These are phyloP conservation scores for Brevimyrus niger DNA, from an alignment of 2,113 vertebrate species.

Conservation along the genomic window DNA sequence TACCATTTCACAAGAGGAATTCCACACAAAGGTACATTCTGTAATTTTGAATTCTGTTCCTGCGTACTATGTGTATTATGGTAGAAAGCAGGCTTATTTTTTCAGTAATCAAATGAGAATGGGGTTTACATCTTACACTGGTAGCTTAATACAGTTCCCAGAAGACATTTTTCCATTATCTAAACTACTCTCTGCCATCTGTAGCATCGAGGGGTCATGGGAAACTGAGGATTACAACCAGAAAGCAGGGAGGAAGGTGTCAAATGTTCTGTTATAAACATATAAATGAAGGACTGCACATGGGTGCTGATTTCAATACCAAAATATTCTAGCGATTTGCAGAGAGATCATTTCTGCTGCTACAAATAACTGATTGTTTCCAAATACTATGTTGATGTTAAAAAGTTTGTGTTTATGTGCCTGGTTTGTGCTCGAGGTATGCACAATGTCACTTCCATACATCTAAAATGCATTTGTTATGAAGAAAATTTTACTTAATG, in stretches of 20 bases:
- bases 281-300: neutral
- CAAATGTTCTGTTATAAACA: neutral
- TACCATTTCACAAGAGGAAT: neutral
- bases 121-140: neutral
- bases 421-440: neutral
- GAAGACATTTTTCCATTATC: neutral
- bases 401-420: neutral
- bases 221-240: neutral
- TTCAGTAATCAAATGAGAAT: neutral
- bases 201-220: neutral
- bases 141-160: neutral
- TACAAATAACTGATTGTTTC: neutral
- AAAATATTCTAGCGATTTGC: neutral
- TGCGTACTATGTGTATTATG: neutral
- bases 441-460: neutral
- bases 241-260: neutral
- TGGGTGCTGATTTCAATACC: neutral
- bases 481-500: neutral
- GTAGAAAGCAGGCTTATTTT: neutral
- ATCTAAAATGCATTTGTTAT: neutral
- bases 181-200: neutral
- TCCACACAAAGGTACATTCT: neutral
- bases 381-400: neutral
- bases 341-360: neutral
- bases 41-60: neutral